Conservation (phyloP, 2,113 vertebrate genomes). For the Pluvianellus socialis region DNA sequence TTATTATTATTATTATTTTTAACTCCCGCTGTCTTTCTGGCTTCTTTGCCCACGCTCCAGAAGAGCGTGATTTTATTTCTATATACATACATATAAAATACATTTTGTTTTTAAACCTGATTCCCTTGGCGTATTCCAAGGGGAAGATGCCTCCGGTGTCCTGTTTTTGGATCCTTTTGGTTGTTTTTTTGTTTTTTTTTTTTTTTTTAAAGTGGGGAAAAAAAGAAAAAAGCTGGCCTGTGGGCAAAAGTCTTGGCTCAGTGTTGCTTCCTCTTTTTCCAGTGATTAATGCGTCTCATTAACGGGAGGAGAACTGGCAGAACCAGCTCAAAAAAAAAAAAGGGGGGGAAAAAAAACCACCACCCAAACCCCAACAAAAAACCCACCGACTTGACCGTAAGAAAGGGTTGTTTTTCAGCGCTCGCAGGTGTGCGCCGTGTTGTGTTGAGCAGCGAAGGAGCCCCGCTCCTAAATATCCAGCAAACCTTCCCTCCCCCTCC, state of each 20-base stretch:
- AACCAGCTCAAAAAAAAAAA: not conserved
- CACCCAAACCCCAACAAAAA: not conserved
- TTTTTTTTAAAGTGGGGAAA: no score
- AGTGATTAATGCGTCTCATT: not conserved
- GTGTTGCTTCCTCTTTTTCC: not conserved
- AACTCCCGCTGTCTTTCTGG: no score
- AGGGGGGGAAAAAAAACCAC: not conserved
- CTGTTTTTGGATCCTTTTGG: accelerated
- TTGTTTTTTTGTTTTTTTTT: no score
- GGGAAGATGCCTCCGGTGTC: not conserved
- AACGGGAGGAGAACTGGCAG: not conserved
- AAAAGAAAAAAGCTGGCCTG: not conserved
- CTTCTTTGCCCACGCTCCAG: no score
- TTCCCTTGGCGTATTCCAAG: not conserved
- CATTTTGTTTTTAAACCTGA: no score
- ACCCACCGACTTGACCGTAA: accelerated
- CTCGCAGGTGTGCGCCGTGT: not conserved
- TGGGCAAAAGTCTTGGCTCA: not conserved
- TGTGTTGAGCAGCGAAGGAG: not conserved
- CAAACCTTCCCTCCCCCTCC: not conserved
- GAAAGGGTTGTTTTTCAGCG: not conserved
- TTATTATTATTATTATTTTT: no score
- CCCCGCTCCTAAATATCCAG: not conserved
- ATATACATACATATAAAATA: no score
- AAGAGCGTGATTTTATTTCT: no score